These are phyloP conservation scores for Diachasmimorpha longicaudata DNA, from an alignment of 1,140 invertebrate species.

Conservation along the genomic window DNA sequence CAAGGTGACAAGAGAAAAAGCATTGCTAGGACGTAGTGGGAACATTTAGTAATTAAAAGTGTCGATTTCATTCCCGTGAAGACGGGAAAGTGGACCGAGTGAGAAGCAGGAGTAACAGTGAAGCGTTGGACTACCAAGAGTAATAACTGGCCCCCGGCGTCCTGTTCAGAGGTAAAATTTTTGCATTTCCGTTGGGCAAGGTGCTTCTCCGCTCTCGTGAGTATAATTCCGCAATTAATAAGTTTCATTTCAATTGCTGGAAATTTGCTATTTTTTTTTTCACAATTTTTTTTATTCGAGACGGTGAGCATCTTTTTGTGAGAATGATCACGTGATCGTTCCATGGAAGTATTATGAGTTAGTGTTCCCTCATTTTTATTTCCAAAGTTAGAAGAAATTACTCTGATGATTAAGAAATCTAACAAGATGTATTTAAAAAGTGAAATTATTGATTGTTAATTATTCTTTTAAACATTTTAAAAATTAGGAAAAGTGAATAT, in stretches of 20 bases:
- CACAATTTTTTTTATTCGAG: too few species aligned
- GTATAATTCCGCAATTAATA: constrained; percentile 17
- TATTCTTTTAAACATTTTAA: too few species aligned
- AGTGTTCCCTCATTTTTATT: too few species aligned
- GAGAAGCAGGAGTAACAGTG: background rate
- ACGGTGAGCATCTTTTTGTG: too few species aligned
- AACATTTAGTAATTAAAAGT: constrained; percentile 44
- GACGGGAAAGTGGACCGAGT: constrained; percentile 33
- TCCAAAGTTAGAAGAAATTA: too few species aligned
- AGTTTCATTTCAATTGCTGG: constrained; percentile 20
- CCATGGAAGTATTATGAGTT: too few species aligned
- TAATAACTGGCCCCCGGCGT: background rate
- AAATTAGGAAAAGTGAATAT: too few species aligned
- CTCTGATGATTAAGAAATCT: too few species aligned
- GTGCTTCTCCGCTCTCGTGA: background rate
- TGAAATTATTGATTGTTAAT: too few species aligned
- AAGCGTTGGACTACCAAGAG: background rate
- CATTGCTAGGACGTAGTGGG: constrained; percentile 29
- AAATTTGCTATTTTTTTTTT: background rate
- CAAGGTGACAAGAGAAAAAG: constrained; percentile 27
- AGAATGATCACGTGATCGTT: too few species aligned
- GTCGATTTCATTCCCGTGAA: constrained; percentile 36
- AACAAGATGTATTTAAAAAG: too few species aligned
- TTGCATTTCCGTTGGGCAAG: background rate
- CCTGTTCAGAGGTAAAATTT: background rate